Evolutionary conservation across 2,888 invertebrate genomes (phyloP).

Genomic region (Dryobota labecula): DNA sequence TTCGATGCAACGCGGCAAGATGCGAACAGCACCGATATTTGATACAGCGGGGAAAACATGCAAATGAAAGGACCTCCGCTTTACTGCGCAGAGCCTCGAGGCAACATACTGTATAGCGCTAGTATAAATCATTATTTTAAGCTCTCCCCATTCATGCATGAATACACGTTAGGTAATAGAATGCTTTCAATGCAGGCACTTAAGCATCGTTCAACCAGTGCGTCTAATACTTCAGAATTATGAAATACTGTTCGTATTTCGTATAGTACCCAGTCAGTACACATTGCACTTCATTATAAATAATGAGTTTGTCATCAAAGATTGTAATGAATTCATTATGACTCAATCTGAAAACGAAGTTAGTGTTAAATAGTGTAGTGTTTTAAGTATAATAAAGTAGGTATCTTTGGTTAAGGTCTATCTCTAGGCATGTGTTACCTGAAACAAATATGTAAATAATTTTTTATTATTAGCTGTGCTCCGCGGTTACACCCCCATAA

Average conservation of each 20-base stretch:
- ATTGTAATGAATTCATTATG: slow-evolving; percentile 26
- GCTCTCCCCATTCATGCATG: slow-evolving; percentile 64
- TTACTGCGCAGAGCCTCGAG: slow-evolving; percentile 64
- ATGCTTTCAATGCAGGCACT: slow-evolving; percentile 63
- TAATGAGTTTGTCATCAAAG: slow-evolving; percentile 39
- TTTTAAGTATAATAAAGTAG: too few relatives aligned
- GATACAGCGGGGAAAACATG: slow-evolving; percentile 84
- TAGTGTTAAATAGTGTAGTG: not conserved
- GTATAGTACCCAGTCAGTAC: slow-evolving; percentile 20
- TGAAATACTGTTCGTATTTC: slow-evolving; percentile 51
- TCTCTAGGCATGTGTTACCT: too few relatives aligned
- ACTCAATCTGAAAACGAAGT: slow-evolving; percentile 22
- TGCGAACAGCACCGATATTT: slow-evolving; percentile 77
- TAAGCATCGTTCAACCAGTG: slow-evolving; percentile 61
- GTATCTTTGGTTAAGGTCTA: too few relatives aligned
- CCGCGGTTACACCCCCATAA: too few relatives aligned
- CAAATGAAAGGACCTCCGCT: slow-evolving; percentile 83
- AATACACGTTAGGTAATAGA: slow-evolving; percentile 68
- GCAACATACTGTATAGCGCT: slow-evolving; percentile 44
- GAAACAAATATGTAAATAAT: too few relatives aligned
- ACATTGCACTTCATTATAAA: slow-evolving; percentile 23
- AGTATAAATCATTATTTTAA: slow-evolving; percentile 72
- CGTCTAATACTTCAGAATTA: slow-evolving; percentile 53
- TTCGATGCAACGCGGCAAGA: slow-evolving; percentile 70
- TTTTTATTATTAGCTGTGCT: too few relatives aligned